Conservation (phyloP, 2,113 vertebrate genomes). For the Mustela nigripes region DNA sequence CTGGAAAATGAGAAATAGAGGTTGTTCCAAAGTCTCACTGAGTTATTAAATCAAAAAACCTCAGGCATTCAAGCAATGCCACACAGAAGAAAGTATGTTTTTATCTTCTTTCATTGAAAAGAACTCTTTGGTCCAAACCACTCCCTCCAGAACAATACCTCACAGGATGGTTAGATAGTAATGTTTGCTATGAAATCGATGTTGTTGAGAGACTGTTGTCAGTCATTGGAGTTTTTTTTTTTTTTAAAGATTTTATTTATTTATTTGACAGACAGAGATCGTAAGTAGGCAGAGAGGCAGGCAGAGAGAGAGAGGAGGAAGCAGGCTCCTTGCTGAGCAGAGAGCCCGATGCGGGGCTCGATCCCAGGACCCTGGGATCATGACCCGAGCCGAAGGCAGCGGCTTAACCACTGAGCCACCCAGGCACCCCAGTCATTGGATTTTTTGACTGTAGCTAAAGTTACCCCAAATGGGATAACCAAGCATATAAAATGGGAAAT, state of each 20-base stretch:
- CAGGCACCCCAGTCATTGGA: not conserved
- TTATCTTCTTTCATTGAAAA: constrained; percentile 60
- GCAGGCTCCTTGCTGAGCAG: no score
- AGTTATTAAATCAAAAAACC: constrained; percentile 47
- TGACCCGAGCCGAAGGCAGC: no score
- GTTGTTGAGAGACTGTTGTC: not conserved
- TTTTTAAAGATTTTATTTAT: no score
- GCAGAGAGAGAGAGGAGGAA: no score
- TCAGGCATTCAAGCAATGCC: constrained; percentile 70
- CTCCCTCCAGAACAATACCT: not conserved
- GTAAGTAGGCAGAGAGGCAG: no score
- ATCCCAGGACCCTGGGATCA: no score
- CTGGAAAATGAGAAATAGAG: constrained; percentile 51
- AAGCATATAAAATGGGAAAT: constrained; percentile 50
- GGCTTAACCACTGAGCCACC: no score
- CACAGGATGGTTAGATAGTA: constrained; percentile 2
- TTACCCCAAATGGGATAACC: constrained; percentile 28
- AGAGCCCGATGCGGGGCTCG: no score
- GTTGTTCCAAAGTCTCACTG: constrained; percentile 36
- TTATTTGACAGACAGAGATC: no score
- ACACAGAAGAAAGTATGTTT: constrained; percentile 59
- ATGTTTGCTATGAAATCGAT: constrained; percentile 27
- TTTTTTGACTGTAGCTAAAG: not conserved
- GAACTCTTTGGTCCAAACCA: not conserved
- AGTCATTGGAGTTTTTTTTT: not conserved